Conservation (phyloP, 2,888 invertebrate species). For the Lobophora halterata region DNA sequence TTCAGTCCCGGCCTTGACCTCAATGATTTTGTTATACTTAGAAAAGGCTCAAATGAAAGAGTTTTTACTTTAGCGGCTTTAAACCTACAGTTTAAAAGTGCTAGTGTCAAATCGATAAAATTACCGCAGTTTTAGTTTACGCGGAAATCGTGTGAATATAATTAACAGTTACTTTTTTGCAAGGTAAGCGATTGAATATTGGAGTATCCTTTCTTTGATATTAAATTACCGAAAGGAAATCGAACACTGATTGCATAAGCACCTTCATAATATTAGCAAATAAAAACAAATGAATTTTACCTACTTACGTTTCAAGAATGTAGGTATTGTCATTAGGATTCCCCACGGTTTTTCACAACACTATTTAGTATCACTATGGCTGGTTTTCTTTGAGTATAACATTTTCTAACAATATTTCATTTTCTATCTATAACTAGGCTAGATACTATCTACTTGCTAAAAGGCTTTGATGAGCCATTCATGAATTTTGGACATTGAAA, state of each 20-base stretch:
- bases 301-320: constrained; percentile 56
- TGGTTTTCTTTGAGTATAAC: constrained; percentile 54
- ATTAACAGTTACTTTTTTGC: not conserved
- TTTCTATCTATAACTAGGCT: constrained; percentile 45
- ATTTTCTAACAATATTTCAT: constrained; percentile 65
- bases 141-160: constrained; percentile 42
- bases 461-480: constrained; percentile 71
- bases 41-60: constrained; percentile 25
- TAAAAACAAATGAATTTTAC: constrained; percentile 44
- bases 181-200: constrained; percentile 6
- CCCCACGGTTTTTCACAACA: constrained; percentile 55
- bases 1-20: constrained; percentile 29
- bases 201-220: not conserved
- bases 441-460: constrained; percentile 46
- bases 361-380: constrained; percentile 66
- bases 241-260: constrained; percentile 20
- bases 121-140: constrained; percentile 79
- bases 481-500: constrained; percentile 68
- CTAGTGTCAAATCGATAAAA: constrained; percentile 78
- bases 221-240: not conserved
- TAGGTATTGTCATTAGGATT: constrained; percentile 60
- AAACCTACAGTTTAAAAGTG: constrained; percentile 56
- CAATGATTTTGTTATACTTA: constrained; percentile 9
- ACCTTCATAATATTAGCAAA: constrained; percentile 23
- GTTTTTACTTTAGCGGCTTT: constrained; percentile 45